A percentile compares a stretch with the other conserved stretches of the same genome.
phyloP scores from a whole-genome alignment of 2,113 vertebrate genomes.

The Cebidichthys violaceus region DNA sequence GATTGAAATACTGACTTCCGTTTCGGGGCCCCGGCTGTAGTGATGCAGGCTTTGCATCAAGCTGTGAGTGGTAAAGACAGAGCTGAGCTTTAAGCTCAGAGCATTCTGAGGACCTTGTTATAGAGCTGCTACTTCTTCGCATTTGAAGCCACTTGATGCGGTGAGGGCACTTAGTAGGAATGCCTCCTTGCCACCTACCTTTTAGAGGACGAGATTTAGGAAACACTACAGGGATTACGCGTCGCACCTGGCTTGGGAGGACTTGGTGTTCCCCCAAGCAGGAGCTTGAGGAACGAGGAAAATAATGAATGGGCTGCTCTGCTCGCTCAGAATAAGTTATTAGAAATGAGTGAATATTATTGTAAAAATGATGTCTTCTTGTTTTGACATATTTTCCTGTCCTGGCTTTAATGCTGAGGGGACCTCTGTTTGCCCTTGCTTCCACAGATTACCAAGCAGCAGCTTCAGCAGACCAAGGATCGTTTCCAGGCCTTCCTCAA shows the following conservation, averaged over 20 bases:
- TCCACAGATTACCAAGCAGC: conserved; percentile 96
- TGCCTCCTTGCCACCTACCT: not conserved
- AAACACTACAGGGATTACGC: conserved; percentile 22
- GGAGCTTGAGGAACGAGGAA: not conserved
- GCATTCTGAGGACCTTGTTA: conserved; percentile 16
- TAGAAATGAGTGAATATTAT: conserved; percentile 6
- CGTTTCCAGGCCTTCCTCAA: conserved; percentile 99
- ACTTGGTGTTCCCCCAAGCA: not conserved
- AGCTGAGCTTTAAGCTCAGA: not conserved
- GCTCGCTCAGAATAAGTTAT: not conserved
- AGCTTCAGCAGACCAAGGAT: conserved; percentile 97
- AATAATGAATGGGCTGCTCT: not conserved
- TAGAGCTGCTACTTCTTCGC: conserved; percentile 19
- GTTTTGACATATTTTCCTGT: conserved; percentile 6
- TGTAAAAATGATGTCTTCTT: conserved; percentile 10
- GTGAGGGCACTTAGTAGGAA: conserved; percentile 1
- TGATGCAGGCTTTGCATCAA: conserved; percentile 16
- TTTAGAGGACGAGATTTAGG: conserved; percentile 13
- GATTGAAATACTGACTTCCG: conserved; percentile 6
- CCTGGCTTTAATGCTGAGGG: not conserved
- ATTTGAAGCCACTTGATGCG: conserved; percentile 1
- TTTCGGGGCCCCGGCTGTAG: conserved; percentile 7
- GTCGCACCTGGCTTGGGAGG: not conserved
- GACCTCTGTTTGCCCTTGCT: conserved; percentile 59
- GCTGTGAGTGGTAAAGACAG: conserved; percentile 11